phyloP scores from a whole-genome alignment of 2,888 invertebrate genomes.

The Clostera curtula region DNA sequence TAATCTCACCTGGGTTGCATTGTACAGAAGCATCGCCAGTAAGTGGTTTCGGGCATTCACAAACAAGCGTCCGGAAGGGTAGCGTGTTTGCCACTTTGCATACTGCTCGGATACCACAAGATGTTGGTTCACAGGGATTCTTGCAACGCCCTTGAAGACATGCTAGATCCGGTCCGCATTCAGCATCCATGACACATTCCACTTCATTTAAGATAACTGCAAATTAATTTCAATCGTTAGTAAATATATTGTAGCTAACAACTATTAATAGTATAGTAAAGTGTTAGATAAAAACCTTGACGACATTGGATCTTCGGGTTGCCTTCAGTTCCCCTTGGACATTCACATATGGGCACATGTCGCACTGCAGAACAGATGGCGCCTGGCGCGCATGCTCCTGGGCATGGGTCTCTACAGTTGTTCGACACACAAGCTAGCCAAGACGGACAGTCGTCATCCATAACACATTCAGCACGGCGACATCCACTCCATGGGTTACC shows the following conservation, averaged over 20 bases:
- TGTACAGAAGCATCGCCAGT: conserved; percentile 90
- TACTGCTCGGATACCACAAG: conserved; percentile 86
- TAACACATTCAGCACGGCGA: conserved; percentile 83
- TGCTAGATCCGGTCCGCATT: conserved; percentile 89
- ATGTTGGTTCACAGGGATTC: conserved; percentile 86
- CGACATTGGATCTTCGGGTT: conserved; percentile 82
- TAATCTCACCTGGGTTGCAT: conserved; percentile 85
- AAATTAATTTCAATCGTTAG: conserved; percentile 12
- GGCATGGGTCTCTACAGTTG: conserved; percentile 88
- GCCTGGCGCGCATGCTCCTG: conserved; percentile 85
- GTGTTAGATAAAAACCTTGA: conserved; percentile 48
- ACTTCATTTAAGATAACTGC: conserved; percentile 67
- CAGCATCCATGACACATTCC: conserved; percentile 85
- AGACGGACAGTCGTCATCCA: conserved; percentile 84
- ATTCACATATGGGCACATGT: conserved; percentile 85
- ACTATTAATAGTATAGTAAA: background rate
- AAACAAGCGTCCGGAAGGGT: conserved; percentile 91
- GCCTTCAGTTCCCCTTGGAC: conserved; percentile 87
- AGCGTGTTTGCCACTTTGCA: conserved; percentile 90
- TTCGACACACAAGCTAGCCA: conserved; percentile 86
- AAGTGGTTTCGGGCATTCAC: conserved; percentile 87
- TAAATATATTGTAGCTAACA: conserved; percentile 3
- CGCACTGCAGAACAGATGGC: conserved; percentile 86
- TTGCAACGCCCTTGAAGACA: conserved; percentile 87
- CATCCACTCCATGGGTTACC: conserved; percentile 89